Percentiles rank a stretch among this genome's conserved stretches.
These are phyloP conservation scores for Adelosebastes latens DNA, from an alignment of 2,797 vertebrate genomes.

Conservation along the genomic window DNA sequence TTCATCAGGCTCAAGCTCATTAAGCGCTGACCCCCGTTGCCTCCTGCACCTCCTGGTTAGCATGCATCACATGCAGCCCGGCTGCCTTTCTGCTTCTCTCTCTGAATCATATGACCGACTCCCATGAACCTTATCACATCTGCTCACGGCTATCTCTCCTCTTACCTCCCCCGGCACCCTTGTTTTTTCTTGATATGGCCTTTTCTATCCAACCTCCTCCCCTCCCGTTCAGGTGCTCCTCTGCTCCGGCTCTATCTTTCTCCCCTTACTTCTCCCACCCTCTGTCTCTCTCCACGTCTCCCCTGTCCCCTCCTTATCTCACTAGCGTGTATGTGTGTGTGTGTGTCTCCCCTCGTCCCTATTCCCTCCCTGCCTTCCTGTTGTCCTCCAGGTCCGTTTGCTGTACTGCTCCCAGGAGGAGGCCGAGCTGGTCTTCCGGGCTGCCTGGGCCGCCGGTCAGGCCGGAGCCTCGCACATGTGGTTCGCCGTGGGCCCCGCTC, in stretches of 20 bases:
- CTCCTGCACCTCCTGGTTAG: conserved; percentile 52
- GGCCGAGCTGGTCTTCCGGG: conserved; percentile 90
- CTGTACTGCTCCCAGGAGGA: conserved; percentile 96
- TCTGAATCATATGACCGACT: conserved; percentile 43
- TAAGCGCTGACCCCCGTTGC: conserved; percentile 58
- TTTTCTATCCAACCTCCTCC: conserved; percentile 48
- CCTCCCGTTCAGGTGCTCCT: conserved; percentile 44
- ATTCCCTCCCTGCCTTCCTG: conserved; percentile 66
- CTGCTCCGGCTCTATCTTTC: conserved; percentile 63
- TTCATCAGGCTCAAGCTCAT: conserved; percentile 69
- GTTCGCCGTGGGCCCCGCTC: conserved; percentile 92
- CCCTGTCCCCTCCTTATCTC: conserved; percentile 77
- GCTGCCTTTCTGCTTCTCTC: conserved; percentile 29
- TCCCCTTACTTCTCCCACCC: conserved; percentile 66
- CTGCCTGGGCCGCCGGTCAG: conserved; percentile 90
- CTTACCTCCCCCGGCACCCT: conserved; percentile 40
- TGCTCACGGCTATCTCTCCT: conserved; percentile 51
- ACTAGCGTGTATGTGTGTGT: conserved; percentile 80
- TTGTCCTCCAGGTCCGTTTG: conserved; percentile 87
- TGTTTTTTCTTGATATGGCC: conserved; percentile 55
- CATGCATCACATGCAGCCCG: conserved; percentile 28
- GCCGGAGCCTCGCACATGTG: conserved; percentile 93
- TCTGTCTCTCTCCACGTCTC: conserved; percentile 69
- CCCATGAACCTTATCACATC: conserved; percentile 61
- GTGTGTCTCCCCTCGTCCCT: conserved; percentile 72